A percentile compares a stretch with the other conserved stretches of the same genome.
phyloP scores from a whole-genome alignment of 1,140 invertebrate genomes.

The Nasonia giraulti region DNA sequence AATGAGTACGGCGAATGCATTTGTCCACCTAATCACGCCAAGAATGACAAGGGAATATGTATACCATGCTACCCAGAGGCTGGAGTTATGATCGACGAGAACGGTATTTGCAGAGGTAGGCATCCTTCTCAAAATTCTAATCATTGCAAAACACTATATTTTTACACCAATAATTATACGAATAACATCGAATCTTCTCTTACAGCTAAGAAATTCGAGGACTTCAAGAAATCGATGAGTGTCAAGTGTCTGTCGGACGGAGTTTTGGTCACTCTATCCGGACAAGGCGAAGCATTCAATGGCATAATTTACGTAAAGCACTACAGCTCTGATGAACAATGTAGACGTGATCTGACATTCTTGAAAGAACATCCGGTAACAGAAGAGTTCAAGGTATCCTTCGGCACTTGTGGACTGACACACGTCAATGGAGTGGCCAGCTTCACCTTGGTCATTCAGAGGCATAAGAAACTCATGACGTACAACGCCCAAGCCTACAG shows the following conservation, averaged over 20 bases:
- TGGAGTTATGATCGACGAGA: conserved; percentile 45
- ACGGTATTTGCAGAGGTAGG: conserved; percentile 46
- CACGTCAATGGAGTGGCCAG: conserved; percentile 94
- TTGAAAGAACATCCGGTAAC: conserved; percentile 62
- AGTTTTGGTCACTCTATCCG: conserved; percentile 85
- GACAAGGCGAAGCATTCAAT: conserved; percentile 85
- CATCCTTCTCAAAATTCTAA: background rate
- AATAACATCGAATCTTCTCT: background rate
- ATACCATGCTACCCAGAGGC: conserved; percentile 60
- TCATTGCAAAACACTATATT: background rate
- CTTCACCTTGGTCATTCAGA: conserved; percentile 94
- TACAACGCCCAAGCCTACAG: conserved; percentile 96
- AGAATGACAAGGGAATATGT: conserved; percentile 86
- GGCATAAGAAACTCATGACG: conserved; percentile 96
- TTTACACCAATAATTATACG: background rate
- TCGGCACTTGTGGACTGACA: conserved; percentile 92
- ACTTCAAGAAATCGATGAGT: conserved; percentile 89
- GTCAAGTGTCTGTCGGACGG: conserved; percentile 94
- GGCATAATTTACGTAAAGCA: conserved; percentile 95
- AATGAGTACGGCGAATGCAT: conserved; percentile 83
- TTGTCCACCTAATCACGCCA: conserved; percentile 84
- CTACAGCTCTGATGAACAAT: conserved; percentile 93
- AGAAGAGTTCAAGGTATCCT: conserved; percentile 92
- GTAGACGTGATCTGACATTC: conserved; percentile 77
- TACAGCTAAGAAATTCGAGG: conserved; percentile 61